Conservation (phyloP, 2,797 vertebrate genomes). For the Falco novaeseelandiae region DNA sequence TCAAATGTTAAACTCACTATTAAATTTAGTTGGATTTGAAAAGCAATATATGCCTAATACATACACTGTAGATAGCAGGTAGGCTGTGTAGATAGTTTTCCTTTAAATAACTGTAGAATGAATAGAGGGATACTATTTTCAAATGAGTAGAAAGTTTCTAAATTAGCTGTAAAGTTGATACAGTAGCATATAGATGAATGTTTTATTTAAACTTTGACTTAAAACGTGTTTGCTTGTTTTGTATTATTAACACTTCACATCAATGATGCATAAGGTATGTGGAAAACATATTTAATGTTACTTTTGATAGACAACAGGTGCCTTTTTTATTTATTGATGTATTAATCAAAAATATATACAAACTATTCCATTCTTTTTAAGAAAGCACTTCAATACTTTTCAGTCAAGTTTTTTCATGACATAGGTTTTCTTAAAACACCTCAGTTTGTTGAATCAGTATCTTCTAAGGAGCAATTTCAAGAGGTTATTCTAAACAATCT, state of each 20-base stretch:
- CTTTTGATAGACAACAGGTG: neutral
- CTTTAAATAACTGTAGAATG: neutral
- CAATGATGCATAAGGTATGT: neutral
- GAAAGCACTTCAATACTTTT: neutral
- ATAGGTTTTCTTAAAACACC: neutral
- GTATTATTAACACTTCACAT: neutral
- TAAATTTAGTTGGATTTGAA: neutral
- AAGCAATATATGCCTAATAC: neutral
- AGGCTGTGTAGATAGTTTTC: neutral
- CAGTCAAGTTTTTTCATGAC: neutral
- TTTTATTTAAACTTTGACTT: neutral
- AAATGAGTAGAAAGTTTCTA: neutral
- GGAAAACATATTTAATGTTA: neutral
- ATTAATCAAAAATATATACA: neutral
- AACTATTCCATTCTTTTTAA: neutral
- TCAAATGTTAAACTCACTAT: neutral
- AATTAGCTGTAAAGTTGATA: neutral
- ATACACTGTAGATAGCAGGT: neutral
- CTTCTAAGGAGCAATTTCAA: neutral
- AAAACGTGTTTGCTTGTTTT: neutral
- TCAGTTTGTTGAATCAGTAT: neutral
- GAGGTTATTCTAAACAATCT: neutral
- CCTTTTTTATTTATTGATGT: neutral
- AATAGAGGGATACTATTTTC: neutral
- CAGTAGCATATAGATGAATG: neutral